Evolutionary conservation across 2,888 invertebrate species (phyloP).

Genomic region (Euzophera pinguis): DNA sequence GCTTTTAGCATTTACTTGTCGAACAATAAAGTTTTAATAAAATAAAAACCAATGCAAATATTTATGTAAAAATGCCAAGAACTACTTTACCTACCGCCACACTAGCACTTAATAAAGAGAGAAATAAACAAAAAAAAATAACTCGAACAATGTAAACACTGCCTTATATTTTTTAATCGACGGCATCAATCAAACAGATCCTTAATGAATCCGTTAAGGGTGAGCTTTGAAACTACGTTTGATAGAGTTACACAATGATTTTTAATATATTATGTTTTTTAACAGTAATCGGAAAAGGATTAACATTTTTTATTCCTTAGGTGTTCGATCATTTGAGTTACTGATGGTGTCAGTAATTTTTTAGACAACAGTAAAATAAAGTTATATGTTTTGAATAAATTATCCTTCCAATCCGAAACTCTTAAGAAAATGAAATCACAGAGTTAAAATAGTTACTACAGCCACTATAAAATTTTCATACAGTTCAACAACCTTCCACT

Average conservation of each 20-base stretch:
- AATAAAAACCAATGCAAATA: no score
- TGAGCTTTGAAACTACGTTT: slow-evolving; percentile 49
- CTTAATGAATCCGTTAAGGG: slow-evolving; percentile 65
- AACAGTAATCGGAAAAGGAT: slow-evolving; percentile 27
- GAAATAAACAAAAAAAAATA: no score
- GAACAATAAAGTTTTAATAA: no score
- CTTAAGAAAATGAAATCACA: background rate
- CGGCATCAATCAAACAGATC: slow-evolving; percentile 55
- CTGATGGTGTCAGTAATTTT: no score
- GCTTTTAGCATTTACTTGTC: no score
- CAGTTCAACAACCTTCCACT: background rate
- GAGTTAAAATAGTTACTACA: slow-evolving; percentile 9
- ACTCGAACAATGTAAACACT: background rate
- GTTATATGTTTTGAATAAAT: no score
- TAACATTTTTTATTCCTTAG: slow-evolving; percentile 10
- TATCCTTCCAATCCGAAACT: background rate
- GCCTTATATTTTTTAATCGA: slow-evolving; percentile 51
- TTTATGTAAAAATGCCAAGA: no score
- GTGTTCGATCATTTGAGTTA: background rate
- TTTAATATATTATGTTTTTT: slow-evolving; percentile 34
- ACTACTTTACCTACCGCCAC: no score
- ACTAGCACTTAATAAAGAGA: no score
- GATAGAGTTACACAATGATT: slow-evolving; percentile 56
- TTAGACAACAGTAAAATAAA: no score
- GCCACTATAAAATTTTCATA: slow-evolving; percentile 11